Evolutionary conservation across 2,888 invertebrate species (phyloP), one percentile per base, ranked within the genome.

Genomic region (Actias luna): DNA sequence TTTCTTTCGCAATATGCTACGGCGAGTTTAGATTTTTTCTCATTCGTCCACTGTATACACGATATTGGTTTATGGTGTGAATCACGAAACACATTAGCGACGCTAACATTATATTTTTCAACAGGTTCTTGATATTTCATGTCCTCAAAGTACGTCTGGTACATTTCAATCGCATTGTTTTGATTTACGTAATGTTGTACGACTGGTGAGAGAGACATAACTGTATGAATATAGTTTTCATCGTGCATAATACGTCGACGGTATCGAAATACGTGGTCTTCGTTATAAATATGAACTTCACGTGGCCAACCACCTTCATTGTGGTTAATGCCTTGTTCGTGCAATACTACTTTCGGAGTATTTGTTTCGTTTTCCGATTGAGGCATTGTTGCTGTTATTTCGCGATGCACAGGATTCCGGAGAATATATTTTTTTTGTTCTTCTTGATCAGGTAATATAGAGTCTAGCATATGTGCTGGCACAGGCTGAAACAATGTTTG

Each of bases 221-320:
- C 93, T 55, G 96, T 93, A 67, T 93, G 90, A 62, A 95, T 93
- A 84, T 96, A 97, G 62, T 88, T 86, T 73, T 97, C 97, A 65
- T 97, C 97, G 70, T 97, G 96, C 81, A 95, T 95, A 27, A 96
- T 93, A 79, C 97, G 96, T 69, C 97, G 96, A 61, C 96, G 93
- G 82, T 95, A 95, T 61, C 97, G 93, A 52, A 93, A 80, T 10
- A 95, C 94, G 76, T 95, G 95, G 71, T 97, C 97, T 70, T 95
- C 93, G 75, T 95, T 95, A 58, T 90, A 84, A 64, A 88, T 82
- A 68, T 94, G 94, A 12, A 95, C 89, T 69, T 97, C 97, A 75
- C 95, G 95, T 1, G 97, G 97, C 97, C 97, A 97, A 22, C 97
- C 97, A 65, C 97, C 97, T 84, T 97, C 97, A 16, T 89, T 91